Base-by-base conservation (phyloP, 2,888 invertebrate species). In the Caenorhabditis sp. region DNA sequence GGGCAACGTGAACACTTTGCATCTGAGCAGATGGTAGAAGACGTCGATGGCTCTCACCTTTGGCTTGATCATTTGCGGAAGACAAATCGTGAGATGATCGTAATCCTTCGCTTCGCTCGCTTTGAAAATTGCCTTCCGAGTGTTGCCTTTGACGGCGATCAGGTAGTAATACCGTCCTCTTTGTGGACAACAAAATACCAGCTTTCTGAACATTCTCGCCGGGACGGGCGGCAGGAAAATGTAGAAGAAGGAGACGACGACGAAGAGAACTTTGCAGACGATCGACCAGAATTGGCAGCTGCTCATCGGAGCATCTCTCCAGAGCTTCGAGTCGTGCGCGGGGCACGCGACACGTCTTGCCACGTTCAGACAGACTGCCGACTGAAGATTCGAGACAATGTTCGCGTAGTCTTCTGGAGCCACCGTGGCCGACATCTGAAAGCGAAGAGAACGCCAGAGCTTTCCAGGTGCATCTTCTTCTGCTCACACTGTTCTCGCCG, bases 1-100 rank as follows among this genome's bases (percentile, higher is more conserved):
- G 9, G 70, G 65, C 20, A 77, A 26, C 7, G 61, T 65, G 46
- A 70, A 48, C 5, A 79, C 79, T 43, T 74, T 77, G 43, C 77
- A 76, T 6, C 81, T 52, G 8, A 77, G 58, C n/a, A 77, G 30
- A 37, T 81, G 81, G 53, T 79, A 81, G 39, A 73, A 81, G 32
- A 81, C 79, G 35, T 81, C 81, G 43, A 79, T 48, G 13, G 81
- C 81, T 37, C 73, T 30, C 3, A 81, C 50, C 41, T 66, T 74
- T 15, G 76, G 72, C 1, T 37, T 61, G 17, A 79, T 61, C 74
- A 81, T 56, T 55, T 71, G 71, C 0, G 81, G 81, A 4, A 81
- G 59, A 56, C 81, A 79, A 26, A 81, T 75, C 26, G 76, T 62
- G 11, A 81, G 15, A 58, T 74, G 63, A 20, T 72, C 65, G 65